These are phyloP conservation scores for Sicus ferrugineus DNA, from an alignment of 2,888 invertebrate genomes.

Conservation along the genomic window DNA sequence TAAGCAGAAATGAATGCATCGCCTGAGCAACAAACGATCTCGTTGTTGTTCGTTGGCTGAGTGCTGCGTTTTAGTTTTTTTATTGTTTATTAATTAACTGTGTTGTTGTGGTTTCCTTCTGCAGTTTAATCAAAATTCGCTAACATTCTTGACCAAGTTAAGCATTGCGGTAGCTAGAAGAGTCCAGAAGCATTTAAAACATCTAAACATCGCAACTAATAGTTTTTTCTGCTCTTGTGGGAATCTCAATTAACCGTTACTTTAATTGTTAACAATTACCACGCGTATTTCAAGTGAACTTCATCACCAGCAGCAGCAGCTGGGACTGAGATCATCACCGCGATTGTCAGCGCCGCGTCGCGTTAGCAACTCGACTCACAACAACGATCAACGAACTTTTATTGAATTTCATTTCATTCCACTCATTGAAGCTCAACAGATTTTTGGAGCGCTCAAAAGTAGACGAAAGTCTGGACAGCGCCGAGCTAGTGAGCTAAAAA, in stretches of 20 bases:
- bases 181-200: too few relatives aligned
- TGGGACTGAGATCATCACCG: slow-evolving; percentile 1
- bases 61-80: too few relatives aligned
- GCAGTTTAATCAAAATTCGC: too few relatives aligned
- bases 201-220: too few relatives aligned
- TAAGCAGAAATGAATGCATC: too few relatives aligned
- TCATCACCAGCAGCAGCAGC: neutral
- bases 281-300: neutral
- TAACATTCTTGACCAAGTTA: too few relatives aligned
- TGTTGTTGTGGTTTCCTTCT: too few relatives aligned
- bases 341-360: neutral
- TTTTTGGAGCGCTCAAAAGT: slow-evolving; percentile 16
- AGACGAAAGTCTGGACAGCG: neutral
- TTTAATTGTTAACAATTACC: neutral
- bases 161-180: too few relatives aligned
- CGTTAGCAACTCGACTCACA: neutral
- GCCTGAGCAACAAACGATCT: too few relatives aligned
- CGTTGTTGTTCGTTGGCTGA: too few relatives aligned
- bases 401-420: slow-evolving; percentile 26
- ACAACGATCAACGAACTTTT: slow-evolving; percentile 31
- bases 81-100: too few relatives aligned
- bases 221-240: neutral
- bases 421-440: slow-evolving; percentile 22
- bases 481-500: too few relatives aligned
- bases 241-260: neutral